Conservation (phyloP, 2,888 invertebrate species). For the Lochmaea crataegi region DNA sequence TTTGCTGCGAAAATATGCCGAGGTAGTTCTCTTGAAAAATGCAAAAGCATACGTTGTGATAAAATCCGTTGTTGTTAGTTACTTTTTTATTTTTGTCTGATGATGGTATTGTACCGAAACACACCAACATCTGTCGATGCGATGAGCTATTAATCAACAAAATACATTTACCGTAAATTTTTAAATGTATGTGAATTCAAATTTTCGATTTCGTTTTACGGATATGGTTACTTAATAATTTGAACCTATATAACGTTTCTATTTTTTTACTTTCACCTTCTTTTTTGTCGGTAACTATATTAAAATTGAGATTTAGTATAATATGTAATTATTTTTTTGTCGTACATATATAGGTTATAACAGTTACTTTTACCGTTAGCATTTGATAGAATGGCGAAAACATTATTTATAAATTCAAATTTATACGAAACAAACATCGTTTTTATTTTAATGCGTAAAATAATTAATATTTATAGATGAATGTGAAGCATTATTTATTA, state of each 20-base stretch:
- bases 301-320: too few species aligned
- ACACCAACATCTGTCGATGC: background rate
- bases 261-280: background rate
- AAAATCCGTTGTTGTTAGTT: background rate
- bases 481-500: too few species aligned
- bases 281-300: background rate
- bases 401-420: too few species aligned
- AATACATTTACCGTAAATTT: background rate
- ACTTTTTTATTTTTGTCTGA: too few species aligned
- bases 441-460: too few species aligned
- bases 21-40: background rate
- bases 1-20: background rate
- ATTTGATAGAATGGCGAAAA: too few species aligned
- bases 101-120: too few species aligned
- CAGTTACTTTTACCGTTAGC: too few species aligned
- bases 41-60: background rate
- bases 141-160: background rate
- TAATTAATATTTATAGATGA: too few species aligned
- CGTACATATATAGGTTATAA: too few species aligned
- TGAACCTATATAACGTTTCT: background rate
- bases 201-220: background rate
- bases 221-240: background rate
- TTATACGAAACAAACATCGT: too few species aligned
- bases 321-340: too few species aligned
- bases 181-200: background rate